phyloP scores from a whole-genome alignment of 2,797 vertebrate genomes.

The Channallabes apus region DNA sequence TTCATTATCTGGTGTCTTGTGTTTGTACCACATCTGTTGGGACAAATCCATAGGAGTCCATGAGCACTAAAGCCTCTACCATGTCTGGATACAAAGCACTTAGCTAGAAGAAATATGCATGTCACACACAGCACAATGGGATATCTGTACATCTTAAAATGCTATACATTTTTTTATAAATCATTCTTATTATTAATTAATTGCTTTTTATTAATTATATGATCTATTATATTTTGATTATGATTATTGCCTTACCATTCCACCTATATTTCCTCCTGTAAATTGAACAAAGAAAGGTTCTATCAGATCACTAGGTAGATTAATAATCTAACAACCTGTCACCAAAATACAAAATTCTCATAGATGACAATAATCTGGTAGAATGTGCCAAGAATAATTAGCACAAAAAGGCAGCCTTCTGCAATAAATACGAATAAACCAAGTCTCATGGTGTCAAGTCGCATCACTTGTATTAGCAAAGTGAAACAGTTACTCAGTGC shows the following conservation, averaged over 20 bases:
- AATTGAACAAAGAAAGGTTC: conserved; percentile 27
- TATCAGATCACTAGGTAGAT: background rate
- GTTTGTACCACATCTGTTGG: conserved; percentile 67
- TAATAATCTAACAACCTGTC: background rate
- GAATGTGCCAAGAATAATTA: background rate
- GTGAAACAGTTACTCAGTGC: no score
- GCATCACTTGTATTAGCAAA: background rate
- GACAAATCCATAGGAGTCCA: conserved; percentile 78
- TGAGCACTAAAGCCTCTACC: conserved; percentile 83
- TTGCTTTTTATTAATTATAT: background rate
- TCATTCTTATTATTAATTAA: background rate
- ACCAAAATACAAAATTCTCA: background rate
- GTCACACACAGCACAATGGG: background rate
- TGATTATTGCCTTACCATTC: conserved; percentile 67
- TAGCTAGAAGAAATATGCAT: conserved; percentile 70
- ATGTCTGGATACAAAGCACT: conserved; percentile 85
- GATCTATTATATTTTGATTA: background rate
- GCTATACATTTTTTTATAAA: no score
- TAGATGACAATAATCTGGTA: no score
- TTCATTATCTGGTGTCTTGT: background rate
- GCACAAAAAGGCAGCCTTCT: background rate
- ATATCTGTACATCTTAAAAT: background rate
- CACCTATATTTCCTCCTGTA: conserved; percentile 77
- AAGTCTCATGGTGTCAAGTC: no score
- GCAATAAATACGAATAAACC: background rate